Conservation (phyloP, 2,113 vertebrate genomes). For the Ammospiza nelsoni region DNA sequence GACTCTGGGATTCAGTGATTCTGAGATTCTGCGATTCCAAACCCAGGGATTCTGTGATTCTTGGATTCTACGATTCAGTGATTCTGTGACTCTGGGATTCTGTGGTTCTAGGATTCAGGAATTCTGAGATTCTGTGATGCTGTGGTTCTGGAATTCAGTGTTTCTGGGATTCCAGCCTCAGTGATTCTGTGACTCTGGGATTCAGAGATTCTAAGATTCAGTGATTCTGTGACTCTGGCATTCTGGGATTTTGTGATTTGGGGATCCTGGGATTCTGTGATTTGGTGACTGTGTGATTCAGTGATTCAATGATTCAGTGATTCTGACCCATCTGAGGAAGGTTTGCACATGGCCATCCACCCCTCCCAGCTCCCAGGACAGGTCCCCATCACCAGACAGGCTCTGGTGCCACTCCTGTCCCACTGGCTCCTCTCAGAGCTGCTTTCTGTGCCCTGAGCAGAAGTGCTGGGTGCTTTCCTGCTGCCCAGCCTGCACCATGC, state of each 20-base stretch:
- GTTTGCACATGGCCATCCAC: rapidly evolving
- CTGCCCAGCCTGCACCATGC: background rate
- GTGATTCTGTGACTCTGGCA: background rate
- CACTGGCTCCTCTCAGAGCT: background rate
- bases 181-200: background rate
- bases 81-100: too few species aligned
- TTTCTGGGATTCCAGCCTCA: background rate
- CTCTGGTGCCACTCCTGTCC: background rate
- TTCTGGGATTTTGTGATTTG: background rate
- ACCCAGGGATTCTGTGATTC: too few species aligned
- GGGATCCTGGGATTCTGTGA: background rate
- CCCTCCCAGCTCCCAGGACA: rapidly evolving
- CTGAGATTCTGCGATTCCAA: too few species aligned
- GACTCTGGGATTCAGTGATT: background rate
- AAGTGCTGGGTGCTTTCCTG: background rate
- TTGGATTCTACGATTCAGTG: too few species aligned
- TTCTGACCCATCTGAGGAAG: rapidly evolving
- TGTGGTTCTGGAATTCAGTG: background rate
- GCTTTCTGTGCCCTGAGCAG: background rate
- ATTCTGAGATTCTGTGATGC: background rate
- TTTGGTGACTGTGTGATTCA: too few species aligned
- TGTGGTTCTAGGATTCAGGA: background rate
- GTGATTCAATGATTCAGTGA: too few species aligned
- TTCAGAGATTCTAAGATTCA: background rate
- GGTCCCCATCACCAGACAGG: background rate